phyloP scores from a whole-genome alignment of 2,113 vertebrate genomes.

The human region DNA sequence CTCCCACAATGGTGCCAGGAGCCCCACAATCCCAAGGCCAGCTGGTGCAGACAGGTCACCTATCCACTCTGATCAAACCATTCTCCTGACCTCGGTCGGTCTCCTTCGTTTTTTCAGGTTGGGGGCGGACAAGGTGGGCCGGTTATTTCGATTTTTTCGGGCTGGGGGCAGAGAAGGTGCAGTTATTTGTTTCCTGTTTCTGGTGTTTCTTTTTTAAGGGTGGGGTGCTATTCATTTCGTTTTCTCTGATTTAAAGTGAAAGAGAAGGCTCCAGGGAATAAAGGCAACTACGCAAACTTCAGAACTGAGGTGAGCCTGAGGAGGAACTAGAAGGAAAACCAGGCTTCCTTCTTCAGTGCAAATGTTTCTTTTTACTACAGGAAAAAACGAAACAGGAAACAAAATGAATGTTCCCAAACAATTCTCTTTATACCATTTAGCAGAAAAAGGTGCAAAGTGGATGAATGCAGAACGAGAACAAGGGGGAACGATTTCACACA shows the following conservation, averaged over 20 bases:
- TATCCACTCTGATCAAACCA: background rate
- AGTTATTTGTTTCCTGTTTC: background rate
- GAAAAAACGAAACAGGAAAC: background rate
- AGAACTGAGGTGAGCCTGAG: background rate
- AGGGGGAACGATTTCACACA: background rate
- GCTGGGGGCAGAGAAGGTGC: background rate
- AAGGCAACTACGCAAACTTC: background rate
- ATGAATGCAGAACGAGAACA: background rate
- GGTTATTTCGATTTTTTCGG: no score
- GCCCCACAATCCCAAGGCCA: no score
- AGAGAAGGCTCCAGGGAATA: background rate
- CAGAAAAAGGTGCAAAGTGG: background rate
- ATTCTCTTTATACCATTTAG: background rate
- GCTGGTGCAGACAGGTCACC: background rate
- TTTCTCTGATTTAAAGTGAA: background rate
- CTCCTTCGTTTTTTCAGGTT: background rate
- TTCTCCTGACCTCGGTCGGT: background rate
- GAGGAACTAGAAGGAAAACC: background rate
- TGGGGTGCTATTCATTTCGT: background rate
- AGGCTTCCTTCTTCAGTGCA: background rate
- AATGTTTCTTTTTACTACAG: background rate
- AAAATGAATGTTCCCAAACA: background rate
- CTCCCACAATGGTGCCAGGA: no score
- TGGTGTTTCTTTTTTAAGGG: background rate
- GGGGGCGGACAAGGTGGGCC: no score